These are phyloP conservation scores for Leuciscus waleckii DNA, from an alignment of 2,797 vertebrate species.

Conservation along the genomic window DNA sequence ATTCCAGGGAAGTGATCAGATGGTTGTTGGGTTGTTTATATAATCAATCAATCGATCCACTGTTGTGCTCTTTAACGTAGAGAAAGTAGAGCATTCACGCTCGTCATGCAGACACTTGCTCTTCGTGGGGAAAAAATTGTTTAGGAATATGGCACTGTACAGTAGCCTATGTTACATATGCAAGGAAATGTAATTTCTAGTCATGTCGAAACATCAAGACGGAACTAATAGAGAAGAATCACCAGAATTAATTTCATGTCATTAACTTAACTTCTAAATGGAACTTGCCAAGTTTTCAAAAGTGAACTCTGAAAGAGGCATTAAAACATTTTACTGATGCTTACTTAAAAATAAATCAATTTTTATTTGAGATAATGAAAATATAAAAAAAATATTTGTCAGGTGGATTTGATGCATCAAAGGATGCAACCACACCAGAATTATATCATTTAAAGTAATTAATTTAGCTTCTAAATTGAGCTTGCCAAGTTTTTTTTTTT, in stretches of 20 bases:
- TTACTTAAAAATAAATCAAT: background rate
- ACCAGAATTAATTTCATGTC: background rate
- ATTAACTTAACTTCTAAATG: background rate
- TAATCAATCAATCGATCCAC: background rate
- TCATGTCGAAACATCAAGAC: background rate
- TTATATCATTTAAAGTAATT: background rate
- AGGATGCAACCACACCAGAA: too few species aligned
- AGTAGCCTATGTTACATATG: background rate
- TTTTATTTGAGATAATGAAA: background rate
- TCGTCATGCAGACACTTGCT: background rate
- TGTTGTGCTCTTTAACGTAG: background rate
- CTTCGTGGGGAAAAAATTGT: background rate
- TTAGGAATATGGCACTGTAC: background rate
- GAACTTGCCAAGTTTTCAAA: background rate
- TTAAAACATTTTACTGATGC: background rate
- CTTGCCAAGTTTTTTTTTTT: background rate
- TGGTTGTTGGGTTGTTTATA: background rate
- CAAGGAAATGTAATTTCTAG: background rate
- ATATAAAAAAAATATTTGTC: background rate
- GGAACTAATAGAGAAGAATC: background rate
- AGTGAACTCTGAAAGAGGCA: background rate
- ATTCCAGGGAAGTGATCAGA: background rate
- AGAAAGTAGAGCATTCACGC: too few species aligned
- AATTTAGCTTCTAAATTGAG: background rate
- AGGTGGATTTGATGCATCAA: background rate